A percentile compares a stretch with the other conserved stretches of the same genome.
Conservation (phyloP, 1,140 invertebrate species). For the Apis cerana region DNA sequence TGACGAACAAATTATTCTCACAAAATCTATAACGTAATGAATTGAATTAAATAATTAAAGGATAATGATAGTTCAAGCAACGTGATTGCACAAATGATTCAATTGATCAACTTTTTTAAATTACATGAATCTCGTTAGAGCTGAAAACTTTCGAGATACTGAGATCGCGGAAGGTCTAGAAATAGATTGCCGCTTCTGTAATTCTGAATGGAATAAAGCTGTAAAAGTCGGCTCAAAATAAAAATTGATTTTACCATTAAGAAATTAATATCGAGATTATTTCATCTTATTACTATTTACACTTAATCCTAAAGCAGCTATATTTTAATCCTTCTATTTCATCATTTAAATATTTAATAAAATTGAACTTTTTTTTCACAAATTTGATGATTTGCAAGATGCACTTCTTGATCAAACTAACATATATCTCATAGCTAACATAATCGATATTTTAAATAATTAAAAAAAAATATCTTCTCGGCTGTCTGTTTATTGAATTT, state of each 20-base stretch:
- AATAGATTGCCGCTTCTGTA: constrained; percentile 22
- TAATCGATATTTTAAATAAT: background rate
- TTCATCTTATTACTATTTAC: background rate
- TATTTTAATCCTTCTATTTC: background rate
- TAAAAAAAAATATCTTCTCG: background rate
- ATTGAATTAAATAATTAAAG: background rate
- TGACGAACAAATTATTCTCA: no score
- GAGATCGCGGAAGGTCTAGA: constrained; percentile 3
- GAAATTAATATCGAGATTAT: no score
- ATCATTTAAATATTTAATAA: background rate
- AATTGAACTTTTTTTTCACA: no score
- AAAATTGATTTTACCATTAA: background rate
- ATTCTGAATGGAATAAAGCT: background rate
- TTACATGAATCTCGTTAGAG: background rate
- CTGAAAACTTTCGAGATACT: constrained; percentile 8
- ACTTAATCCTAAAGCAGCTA: no score
- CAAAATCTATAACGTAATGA: no score
- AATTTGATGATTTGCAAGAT: background rate
- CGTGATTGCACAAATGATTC: background rate
- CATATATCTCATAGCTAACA: background rate
- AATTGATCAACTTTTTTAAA: background rate
- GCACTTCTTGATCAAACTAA: background rate
- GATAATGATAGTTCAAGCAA: background rate
- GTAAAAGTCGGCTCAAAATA: background rate
- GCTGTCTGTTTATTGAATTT: background rate